Conservation (phyloP, 2,888 invertebrate species). For the Helobdella robusta region DNA sequence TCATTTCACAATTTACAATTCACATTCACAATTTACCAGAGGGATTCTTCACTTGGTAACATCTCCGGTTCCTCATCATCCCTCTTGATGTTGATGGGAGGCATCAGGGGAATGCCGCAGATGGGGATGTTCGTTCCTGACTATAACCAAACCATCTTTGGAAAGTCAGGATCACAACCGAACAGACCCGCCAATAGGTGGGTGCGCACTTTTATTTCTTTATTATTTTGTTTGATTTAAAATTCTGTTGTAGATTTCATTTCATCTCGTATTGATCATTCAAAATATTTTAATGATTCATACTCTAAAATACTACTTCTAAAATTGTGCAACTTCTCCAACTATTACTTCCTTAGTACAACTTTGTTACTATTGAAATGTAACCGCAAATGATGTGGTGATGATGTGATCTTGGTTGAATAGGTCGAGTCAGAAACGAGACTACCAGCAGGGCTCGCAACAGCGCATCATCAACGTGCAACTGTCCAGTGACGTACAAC, state of each 20-base stretch:
- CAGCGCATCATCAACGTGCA: constrained; percentile 39
- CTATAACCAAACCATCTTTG: not conserved
- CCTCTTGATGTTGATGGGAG: not conserved
- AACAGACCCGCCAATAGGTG: not conserved
- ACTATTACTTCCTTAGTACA: too few species aligned
- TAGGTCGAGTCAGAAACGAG: constrained; percentile 19
- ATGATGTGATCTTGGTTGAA: not conserved
- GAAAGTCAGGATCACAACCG: constrained; percentile 3
- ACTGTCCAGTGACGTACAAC: constrained; percentile 63
- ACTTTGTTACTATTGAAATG: too few species aligned
- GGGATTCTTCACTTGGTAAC: constrained; percentile 17
- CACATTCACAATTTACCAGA: not conserved
- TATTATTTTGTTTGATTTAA: not conserved
- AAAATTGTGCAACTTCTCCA: not conserved
- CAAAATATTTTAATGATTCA: too few species aligned
- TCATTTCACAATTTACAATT: not conserved
- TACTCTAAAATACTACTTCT: not conserved
- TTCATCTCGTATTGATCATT: too few species aligned
- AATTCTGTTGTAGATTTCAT: too few species aligned
- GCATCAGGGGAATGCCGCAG: not conserved
- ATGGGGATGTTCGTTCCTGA: not conserved
- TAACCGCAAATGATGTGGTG: too few species aligned
- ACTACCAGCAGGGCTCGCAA: constrained; percentile 8
- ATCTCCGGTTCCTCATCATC: too few species aligned
- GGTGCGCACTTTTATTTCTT: too few species aligned